Base-by-base conservation (phyloP, 2,113 vertebrate genomes). In the Callorhinus ursinus region DNA sequence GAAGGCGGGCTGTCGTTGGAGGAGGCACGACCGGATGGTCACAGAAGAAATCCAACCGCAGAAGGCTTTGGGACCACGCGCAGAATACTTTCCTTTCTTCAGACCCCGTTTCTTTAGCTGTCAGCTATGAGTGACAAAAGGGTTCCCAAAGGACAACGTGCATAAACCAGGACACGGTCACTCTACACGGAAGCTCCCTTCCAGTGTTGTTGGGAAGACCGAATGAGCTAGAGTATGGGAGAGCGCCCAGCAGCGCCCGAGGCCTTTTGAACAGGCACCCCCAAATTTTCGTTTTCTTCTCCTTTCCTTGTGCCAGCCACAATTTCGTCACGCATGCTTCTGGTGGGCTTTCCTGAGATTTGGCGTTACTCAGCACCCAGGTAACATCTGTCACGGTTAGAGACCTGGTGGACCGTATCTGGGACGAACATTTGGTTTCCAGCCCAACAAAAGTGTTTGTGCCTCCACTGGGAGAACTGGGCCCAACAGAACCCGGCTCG, bases 391-490 rank as follows among this genome's bases (percentile, higher is more conserved):
- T 88, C 81, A 80, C 36, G 39, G 86, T 53, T 80, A 82, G 76
- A 80, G 95, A 90, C 86, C 72, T 19, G 67, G 72, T 49, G 71
- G 42, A 84, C 55, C 5, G 1, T 67, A 59, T 79, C 74, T 90
- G 86, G 46, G 94, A 88, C 59, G 80, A 80, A 80, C 69, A 93
- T n/a, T 84, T 46, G 26, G 79, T 79, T 90, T 67, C 72, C 31
- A 65, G 74, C 55, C 57, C 65, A 85, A 85, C 61, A 92, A 71
- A 14, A 72, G 42, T 49, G 63, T 86, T 71, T 92, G 57, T 90
- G 42, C 84, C 57, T 71, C 42, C 59, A 42, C 63, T 51, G 61
- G 57, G 31, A 90, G 85, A 93, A 71, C 26, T 76, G 84, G 76
- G 31, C 85, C 57, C 31, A 65, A 11, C 72, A 83, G 90, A 97